Conservation (phyloP, 2,113 vertebrate species). For the Dissostichus mawsoni region DNA sequence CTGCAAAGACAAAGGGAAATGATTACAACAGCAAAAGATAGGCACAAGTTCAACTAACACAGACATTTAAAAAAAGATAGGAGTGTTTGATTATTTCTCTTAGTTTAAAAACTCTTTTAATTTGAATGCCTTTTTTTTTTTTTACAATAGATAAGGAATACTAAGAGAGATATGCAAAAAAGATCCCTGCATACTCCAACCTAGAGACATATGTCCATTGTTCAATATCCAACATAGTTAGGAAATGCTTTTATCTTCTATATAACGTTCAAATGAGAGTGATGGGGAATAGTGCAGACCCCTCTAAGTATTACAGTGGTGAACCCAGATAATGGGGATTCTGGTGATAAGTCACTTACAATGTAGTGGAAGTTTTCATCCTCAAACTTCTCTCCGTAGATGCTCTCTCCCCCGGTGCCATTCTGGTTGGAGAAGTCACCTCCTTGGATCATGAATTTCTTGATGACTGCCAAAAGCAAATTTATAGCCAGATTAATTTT, state of each 20-base stretch:
- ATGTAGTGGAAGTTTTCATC: conserved; percentile 98
- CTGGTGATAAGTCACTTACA: conserved; percentile 77
- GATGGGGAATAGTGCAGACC: background rate
- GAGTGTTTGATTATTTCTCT: background rate
- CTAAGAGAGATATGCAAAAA: too few species aligned
- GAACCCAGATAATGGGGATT: background rate
- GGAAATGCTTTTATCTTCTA: background rate
- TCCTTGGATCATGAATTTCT: conserved; percentile 97
- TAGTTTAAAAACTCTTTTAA: background rate
- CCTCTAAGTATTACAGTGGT: background rate
- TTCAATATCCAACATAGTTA: background rate
- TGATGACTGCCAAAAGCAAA: conserved; percentile 88
- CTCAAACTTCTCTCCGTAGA: conserved; percentile 98
- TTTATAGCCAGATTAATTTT: background rate
- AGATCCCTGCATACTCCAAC: background rate
- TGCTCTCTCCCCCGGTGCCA: conserved; percentile 97
- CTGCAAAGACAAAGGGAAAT: conserved; percentile 69
- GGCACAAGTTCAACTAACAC: background rate
- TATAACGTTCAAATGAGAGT: background rate
- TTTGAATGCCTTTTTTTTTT: background rate
- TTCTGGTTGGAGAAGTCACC: conserved; percentile 98
- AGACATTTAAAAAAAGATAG: background rate
- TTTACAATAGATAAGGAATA: background rate
- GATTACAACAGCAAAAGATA: background rate
- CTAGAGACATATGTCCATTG: background rate